Evolutionary conservation across 2,888 invertebrate species (phyloP).

Genomic region (Gortyna flavago): DNA sequence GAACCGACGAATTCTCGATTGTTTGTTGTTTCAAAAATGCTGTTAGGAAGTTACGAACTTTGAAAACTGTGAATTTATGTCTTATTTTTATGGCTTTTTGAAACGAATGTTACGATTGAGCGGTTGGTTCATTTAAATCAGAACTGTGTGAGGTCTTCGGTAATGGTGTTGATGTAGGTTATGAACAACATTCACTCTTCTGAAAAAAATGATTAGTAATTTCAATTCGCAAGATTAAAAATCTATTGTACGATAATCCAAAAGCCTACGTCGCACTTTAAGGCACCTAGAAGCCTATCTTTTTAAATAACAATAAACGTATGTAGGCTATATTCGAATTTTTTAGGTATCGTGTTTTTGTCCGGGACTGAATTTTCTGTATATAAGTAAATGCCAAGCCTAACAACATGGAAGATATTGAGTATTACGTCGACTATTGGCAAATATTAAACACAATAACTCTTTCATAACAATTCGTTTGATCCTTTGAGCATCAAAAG

Average conservation of each 20-base stretch:
- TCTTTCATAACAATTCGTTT: conserved; percentile 44
- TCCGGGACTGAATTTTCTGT: background rate
- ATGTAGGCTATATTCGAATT: background rate
- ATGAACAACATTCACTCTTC: background rate
- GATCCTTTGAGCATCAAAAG: conserved; percentile 50
- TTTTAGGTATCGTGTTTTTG: background rate
- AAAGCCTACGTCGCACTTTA: background rate
- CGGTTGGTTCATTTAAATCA: background rate
- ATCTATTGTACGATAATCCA: background rate
- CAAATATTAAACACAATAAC: conserved; percentile 42
- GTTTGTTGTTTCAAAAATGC: conserved; percentile 54
- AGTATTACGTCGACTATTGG: conserved; percentile 30
- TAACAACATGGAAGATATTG: conserved; percentile 24
- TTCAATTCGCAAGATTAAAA: background rate
- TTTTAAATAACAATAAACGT: background rate
- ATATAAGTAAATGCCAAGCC: background rate
- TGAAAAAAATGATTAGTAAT: background rate
- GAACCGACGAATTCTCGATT: conserved; percentile 33
- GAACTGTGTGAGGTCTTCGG: background rate
- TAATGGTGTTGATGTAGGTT: background rate
- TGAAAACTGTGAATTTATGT: conserved; percentile 30
- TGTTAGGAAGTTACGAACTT: conserved; percentile 36
- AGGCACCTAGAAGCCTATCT: background rate
- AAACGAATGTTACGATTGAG: background rate
- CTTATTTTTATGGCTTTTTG: conserved; percentile 6